Evolutionary conservation across 1,140 invertebrate species (phyloP).

Genomic region (Habropoda laboriosa): DNA sequence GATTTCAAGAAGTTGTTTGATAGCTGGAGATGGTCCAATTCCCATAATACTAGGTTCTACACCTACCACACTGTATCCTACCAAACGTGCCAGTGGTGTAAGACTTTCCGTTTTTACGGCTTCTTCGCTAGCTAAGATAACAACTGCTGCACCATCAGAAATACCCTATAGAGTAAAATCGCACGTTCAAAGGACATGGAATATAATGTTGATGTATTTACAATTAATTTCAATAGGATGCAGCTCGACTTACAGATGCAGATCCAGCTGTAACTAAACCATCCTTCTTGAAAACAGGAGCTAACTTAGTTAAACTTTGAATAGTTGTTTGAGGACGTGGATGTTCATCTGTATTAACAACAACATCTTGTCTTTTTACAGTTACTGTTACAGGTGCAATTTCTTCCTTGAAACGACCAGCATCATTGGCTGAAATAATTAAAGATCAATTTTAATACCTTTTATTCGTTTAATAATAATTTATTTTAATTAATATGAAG

Average conservation of each 20-base stretch:
- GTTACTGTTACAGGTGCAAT: slow-evolving; percentile 93
- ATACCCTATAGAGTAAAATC: slow-evolving; percentile 87
- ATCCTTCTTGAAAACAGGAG: slow-evolving; percentile 97
- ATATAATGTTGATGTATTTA: not conserved
- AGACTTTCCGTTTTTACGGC: slow-evolving; percentile 91
- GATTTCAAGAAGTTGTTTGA: slow-evolving; percentile 89
- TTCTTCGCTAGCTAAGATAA: slow-evolving; percentile 95
- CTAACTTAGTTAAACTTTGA: slow-evolving; percentile 91
- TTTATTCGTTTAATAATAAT: not conserved
- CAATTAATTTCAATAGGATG: slow-evolving; percentile 5
- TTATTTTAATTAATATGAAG: not conserved
- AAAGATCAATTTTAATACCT: not conserved
- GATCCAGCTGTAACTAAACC: slow-evolving; percentile 97
- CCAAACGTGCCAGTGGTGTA: slow-evolving; percentile 89
- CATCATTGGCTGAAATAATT: slow-evolving; percentile 88
- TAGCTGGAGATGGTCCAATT: slow-evolving; percentile 96
- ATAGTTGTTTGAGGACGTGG: slow-evolving; percentile 93
- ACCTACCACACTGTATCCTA: slow-evolving; percentile 89
- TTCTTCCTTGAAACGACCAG: slow-evolving; percentile 94
- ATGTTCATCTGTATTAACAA: slow-evolving; percentile 95
- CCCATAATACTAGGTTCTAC: slow-evolving; percentile 94
- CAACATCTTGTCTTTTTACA: slow-evolving; percentile 90
- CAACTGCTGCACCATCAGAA: slow-evolving; percentile 96
- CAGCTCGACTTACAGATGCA: slow-evolving; percentile 90
- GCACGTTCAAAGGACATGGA: not conserved